These are phyloP conservation scores for Drosophila elegans DNA, from an alignment of 1,140 invertebrate species.

Conservation along the genomic window DNA sequence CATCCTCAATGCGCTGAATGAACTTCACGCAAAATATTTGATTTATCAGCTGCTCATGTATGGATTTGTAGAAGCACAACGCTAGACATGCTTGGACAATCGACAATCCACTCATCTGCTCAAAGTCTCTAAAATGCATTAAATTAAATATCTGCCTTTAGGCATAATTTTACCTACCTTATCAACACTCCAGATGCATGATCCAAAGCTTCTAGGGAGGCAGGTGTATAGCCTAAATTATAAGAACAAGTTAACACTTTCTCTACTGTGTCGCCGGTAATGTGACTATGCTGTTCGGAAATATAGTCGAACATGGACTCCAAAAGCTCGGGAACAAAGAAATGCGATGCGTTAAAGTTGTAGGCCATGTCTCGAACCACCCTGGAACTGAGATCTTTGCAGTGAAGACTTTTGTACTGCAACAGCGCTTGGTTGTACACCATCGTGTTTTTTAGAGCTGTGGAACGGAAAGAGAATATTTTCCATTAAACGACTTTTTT, in stretches of 20 bases:
- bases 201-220: slow-evolving; percentile 77
- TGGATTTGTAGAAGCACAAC: slow-evolving; percentile 85
- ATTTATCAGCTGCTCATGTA: slow-evolving; percentile 85
- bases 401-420: slow-evolving; percentile 57
- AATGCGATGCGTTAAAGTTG: slow-evolving; percentile 76
- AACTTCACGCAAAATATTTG: slow-evolving; percentile 86
- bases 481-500: too few species aligned
- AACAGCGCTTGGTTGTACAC: slow-evolving; percentile 61
- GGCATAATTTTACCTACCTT: slow-evolving; percentile 32
- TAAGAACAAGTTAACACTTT: slow-evolving; percentile 85
- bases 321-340: slow-evolving; percentile 83
- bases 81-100: slow-evolving; percentile 85
- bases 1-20: slow-evolving; percentile 86
- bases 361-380: slow-evolving; percentile 83
- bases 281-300: slow-evolving; percentile 69
- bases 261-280: slow-evolving; percentile 85
- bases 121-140: slow-evolving; percentile 84
- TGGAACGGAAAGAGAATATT: neutral
- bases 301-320: slow-evolving; percentile 85
- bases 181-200: slow-evolving; percentile 55
- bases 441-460: slow-evolving; percentile 61
- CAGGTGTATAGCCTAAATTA: slow-evolving; percentile 85
- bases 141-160: neutral
- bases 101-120: slow-evolving; percentile 85
- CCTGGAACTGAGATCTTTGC: slow-evolving; percentile 81